phyloP scores from a whole-genome alignment of 2,113 vertebrate species.

The Carollia perspicillata region DNA sequence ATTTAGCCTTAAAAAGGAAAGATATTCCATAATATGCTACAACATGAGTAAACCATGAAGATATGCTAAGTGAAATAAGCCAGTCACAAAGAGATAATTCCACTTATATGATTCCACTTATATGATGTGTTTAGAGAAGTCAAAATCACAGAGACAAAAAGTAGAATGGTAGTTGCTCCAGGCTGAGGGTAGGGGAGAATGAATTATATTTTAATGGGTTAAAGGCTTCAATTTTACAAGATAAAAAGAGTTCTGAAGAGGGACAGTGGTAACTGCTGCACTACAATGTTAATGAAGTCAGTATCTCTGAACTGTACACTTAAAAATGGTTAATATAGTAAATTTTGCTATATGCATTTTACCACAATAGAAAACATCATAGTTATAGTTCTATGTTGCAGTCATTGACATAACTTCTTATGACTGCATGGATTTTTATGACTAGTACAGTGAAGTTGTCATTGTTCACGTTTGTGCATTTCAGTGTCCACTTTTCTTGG shows the following conservation, averaged over 20 bases:
- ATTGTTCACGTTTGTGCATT: too few relatives aligned
- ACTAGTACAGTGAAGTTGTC: too few relatives aligned
- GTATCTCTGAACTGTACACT: not conserved
- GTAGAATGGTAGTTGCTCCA: not conserved
- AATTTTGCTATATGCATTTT: not conserved
- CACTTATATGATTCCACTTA: not conserved
- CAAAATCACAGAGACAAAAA: not conserved
- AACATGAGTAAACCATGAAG: not conserved
- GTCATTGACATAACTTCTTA: not conserved
- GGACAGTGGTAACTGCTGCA: not conserved
- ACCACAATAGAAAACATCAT: not conserved
- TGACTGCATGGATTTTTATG: not conserved
- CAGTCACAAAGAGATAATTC: not conserved
- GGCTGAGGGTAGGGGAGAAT: not conserved
- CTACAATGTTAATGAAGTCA: not conserved
- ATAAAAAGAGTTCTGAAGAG: not conserved
- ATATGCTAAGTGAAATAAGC: not conserved
- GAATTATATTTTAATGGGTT: not conserved
- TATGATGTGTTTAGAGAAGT: not conserved
- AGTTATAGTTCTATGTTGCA: not conserved
- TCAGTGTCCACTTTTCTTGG: too few relatives aligned
- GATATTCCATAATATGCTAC: not conserved
- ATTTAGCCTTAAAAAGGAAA: not conserved
- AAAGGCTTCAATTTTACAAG: not conserved
- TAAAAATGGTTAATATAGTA: not conserved